Percentiles rank a stretch among this genome's conserved stretches.
Conservation (phyloP, 2,888 invertebrate species). For the Cepaea hortensis region DNA sequence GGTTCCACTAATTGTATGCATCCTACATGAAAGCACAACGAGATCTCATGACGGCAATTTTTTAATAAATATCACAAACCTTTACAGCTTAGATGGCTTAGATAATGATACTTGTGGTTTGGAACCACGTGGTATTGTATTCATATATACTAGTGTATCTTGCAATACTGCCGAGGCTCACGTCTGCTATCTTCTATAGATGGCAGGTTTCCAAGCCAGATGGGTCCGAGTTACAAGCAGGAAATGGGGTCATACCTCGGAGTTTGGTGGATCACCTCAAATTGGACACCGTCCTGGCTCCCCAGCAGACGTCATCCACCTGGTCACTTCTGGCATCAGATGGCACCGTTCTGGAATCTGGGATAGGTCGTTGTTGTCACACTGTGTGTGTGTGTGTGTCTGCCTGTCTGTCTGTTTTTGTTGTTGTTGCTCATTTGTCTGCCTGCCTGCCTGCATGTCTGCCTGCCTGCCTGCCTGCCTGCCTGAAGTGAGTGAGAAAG, state of each 20-base stretch:
- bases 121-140: too few species aligned
- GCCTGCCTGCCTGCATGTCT: too few species aligned
- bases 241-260: conserved; percentile 38
- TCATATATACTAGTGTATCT: too few species aligned
- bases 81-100: too few species aligned
- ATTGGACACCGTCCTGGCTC: conserved; percentile 31
- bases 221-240: conserved; percentile 38
- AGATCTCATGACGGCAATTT: too few species aligned
- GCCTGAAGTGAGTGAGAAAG: too few species aligned
- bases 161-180: background rate
- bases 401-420: background rate
- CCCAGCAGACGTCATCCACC: background rate
- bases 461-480: too few species aligned
- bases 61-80: too few species aligned
- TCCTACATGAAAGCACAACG: too few species aligned
- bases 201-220: conserved; percentile 52
- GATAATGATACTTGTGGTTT: too few species aligned
- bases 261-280: conserved; percentile 14
- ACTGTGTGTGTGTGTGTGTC: background rate
- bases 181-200: background rate
- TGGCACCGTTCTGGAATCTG: conserved; percentile 47
- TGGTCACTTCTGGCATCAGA: conserved; percentile 49
- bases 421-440: too few species aligned
- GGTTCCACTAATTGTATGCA: too few species aligned
- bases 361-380: conserved; percentile 31